Base-by-base conservation (phyloP, 2,888 invertebrate species). In the Machimus rusticus region DNA sequence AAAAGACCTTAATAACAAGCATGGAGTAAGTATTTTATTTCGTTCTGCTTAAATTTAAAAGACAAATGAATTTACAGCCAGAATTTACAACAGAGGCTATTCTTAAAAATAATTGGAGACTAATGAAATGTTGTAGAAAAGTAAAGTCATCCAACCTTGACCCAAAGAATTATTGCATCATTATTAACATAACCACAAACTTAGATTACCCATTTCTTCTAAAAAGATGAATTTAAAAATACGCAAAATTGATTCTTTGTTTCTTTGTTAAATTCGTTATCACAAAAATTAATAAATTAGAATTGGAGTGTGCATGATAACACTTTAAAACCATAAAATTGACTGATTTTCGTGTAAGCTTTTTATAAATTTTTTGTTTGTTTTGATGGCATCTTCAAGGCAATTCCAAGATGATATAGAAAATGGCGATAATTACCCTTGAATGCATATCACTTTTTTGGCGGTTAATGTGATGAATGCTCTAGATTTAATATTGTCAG, bases 221-320 rank as follows among this genome's bases (percentile, higher is more conserved):
- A 8, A 66, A 66, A 23, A 12, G 39, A n/a, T 39, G 1, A 43
- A 43, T 78, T 78, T 23, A 78, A 78, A 77, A 23, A 78, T 43
- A 43, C 43, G 39, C 78, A 78, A 43, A 78, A 78, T 43, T 46
- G 16, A 46, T 14, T 46, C 43, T 16, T 39, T 78, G 78, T 19
- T 28, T 28, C 78, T 78, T 78, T 78, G 43, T 78, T 43, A 14
- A 37, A 43, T 14, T 28, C 19, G 39, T 23, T 39, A 78, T 39
- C 39, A 14, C 16, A n/a, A 46, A 37, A 78, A 39, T 39, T 78
- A 37, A 37, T 37, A 43, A 43, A 43, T 23, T 23, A 39, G 78
- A 78, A 39, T 78, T 78, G 78, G 78, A 78, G 78, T 78, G 78
- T 78, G 78, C 78, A 78, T 39, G 78, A 78, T 78, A 78, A 78